A percentile compares a stretch with the other conserved stretches of the same genome.
phyloP scores from a whole-genome alignment of 2,113 vertebrate species.

The Pachycephala philippinensis region DNA sequence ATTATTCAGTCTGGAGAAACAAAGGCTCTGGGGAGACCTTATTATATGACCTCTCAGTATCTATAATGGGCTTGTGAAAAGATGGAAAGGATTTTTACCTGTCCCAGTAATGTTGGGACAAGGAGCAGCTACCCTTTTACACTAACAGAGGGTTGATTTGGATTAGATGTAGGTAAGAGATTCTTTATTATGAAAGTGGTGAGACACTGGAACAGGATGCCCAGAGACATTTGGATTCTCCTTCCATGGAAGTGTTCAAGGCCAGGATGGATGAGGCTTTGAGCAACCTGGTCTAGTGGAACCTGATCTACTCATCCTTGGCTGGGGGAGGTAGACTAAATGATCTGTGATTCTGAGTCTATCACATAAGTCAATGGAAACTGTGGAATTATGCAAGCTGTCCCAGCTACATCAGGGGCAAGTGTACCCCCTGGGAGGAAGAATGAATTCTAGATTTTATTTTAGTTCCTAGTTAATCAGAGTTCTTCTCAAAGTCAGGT shows the following conservation, averaged over 20 bases:
- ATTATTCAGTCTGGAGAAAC: not conserved
- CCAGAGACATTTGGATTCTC: not conserved
- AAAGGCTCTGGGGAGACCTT: not conserved
- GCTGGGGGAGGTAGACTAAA: rapidly evolving
- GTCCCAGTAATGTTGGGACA: not conserved
- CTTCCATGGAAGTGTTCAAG: not conserved
- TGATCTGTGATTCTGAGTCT: not conserved
- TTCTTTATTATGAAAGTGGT: not conserved
- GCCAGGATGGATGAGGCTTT: not conserved
- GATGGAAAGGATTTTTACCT: not conserved
- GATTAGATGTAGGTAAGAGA: not conserved
- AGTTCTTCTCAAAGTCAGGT: not conserved
- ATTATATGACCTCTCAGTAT: not conserved
- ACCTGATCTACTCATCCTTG: not conserved
- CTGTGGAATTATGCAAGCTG: not conserved
- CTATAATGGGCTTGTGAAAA: not conserved
- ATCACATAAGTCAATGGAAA: not conserved
- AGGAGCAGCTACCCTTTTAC: not conserved
- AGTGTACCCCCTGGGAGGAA: not conserved
- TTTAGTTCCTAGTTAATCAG: not conserved
- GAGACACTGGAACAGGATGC: not conserved
- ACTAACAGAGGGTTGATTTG: not conserved
- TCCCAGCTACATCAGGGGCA: not conserved
- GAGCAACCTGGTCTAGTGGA: not conserved
- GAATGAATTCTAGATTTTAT: not conserved